Evolutionary conservation across 2,113 vertebrate species (phyloP), one percentile per base, ranked within the genome.

Genomic region (Macrotis lagotis): DNA sequence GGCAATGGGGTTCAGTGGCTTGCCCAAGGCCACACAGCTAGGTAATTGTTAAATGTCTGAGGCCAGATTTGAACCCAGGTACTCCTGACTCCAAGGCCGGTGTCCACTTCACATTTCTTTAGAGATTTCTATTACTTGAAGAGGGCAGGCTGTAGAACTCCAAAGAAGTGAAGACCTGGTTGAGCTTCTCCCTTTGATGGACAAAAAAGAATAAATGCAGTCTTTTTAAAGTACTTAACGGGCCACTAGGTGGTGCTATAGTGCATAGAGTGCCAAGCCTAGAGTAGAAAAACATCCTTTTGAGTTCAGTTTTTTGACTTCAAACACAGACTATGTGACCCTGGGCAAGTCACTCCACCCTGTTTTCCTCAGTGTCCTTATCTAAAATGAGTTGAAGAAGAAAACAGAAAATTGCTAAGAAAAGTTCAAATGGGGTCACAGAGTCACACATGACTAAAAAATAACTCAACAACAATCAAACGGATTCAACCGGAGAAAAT

Each of bases 161-260:
- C 37, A 37, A 22, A 50, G 44, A 74, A 28, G 0, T 0, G 90
- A 53, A 28, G 59, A 31, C 28, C 24, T 92, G 48, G n/a, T 8
- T 44, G 90, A 7, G 11, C 91, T 92, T 94, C 91, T 95, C 93
- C 90, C 96, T 83, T 97, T 96, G n/a, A 88, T 96, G 97, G 94
- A 25, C 5, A 25, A 22, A 26, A 26, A 49, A 24, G 22, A 0
- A 52, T 22, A 95, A 95, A 88, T 91, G 93, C 95, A 96, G 55
- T 8, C 49, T 51, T 89, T 48, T 66, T 12, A 94, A 50, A 83
- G 91, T 25, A 25, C n/a, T 14, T 3, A 50, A 14, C 0, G 0
- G 50, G 50, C 91, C 95, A 93, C 92, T 3, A 66, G 59, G 59
- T 37, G 59, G 59, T 1, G 31, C 59, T 31, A 66, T 4, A 14